These are phyloP conservation scores for Orchestes rusci DNA, from an alignment of 2,888 invertebrate genomes.

Conservation along the genomic window DNA sequence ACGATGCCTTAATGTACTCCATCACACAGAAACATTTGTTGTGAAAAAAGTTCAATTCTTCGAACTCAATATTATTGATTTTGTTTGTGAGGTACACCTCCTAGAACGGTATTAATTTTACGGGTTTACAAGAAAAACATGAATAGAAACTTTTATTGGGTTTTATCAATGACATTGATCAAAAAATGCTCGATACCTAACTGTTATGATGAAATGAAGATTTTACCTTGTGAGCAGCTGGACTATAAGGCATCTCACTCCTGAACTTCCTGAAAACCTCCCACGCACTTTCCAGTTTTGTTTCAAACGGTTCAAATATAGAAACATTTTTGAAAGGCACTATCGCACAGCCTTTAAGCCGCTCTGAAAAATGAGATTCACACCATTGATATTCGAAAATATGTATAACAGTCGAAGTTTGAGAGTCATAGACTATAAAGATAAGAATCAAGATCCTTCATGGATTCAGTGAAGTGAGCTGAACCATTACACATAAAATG, in stretches of 20 bases:
- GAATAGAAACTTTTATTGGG: slow-evolving; percentile 2
- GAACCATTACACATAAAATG: no score
- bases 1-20: slow-evolving; percentile 19
- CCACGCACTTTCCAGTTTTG: slow-evolving; percentile 22
- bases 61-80: slow-evolving; percentile 17
- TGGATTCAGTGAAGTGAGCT: no score
- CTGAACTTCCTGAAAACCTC: slow-evolving; percentile 14
- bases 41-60: slow-evolving; percentile 24
- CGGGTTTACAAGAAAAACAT: not conserved
- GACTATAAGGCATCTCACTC: slow-evolving; percentile 22
- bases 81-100: slow-evolving; percentile 17
- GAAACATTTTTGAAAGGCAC: slow-evolving; percentile 18
- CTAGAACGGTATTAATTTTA: slow-evolving; percentile 15
- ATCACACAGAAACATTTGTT: slow-evolving; percentile 21
- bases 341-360: slow-evolving; percentile 8
- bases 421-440: no score
- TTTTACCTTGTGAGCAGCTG: slow-evolving; percentile 11
- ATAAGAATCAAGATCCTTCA: no score
- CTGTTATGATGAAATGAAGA: not conserved
- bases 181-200: not conserved
- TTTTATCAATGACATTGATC: not conserved
- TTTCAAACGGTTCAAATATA: slow-evolving; percentile 23
- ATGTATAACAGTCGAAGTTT: no score
- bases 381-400: no score
- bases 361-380: slow-evolving; percentile 20